Percentiles rank a stretch among this genome's conserved stretches.
Evolutionary conservation across 2,888 invertebrate genomes (phyloP).

Genomic region (Nephrocerus scutellatus): DNA sequence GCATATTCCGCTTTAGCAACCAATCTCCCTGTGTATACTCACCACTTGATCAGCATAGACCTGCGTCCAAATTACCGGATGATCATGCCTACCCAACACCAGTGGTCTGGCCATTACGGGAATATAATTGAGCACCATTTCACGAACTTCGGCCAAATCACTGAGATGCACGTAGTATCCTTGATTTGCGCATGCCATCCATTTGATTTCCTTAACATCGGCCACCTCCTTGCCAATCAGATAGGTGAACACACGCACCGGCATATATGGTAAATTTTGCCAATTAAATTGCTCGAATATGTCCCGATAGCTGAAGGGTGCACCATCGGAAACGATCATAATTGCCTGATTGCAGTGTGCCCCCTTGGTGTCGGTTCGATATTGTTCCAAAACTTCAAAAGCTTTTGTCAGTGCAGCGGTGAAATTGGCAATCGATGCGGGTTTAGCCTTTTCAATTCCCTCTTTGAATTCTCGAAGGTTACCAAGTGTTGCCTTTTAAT

Average conservation of each 20-base stretch:
- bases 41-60: slow-evolving; percentile 90
- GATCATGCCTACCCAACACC: slow-evolving; percentile 74
- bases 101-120: slow-evolving; percentile 94
- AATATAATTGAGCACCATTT: slow-evolving; percentile 93
- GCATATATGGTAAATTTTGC: slow-evolving; percentile 63
- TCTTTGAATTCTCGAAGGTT: slow-evolving; percentile 77
- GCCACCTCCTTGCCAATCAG: slow-evolving; percentile 91
- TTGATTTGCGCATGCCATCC: slow-evolving; percentile 98
- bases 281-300: slow-evolving; percentile 88
- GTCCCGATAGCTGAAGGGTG: slow-evolving; percentile 88
- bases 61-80: slow-evolving; percentile 95
- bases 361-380: slow-evolving; percentile 57
- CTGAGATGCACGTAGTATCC: slow-evolving; percentile 95
- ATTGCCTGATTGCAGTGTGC: slow-evolving; percentile 88
- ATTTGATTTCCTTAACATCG: slow-evolving; percentile 87
- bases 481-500: slow-evolving; percentile 68
- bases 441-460: slow-evolving; percentile 68
- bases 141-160: slow-evolving; percentile 93
- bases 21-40: too few species aligned
- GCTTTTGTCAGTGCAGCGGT: slow-evolving; percentile 81
- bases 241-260: slow-evolving; percentile 95
- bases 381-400: slow-evolving; percentile 73
- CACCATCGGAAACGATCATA: slow-evolving; percentile 98
- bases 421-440: slow-evolving; percentile 90
- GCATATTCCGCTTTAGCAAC: too few species aligned